These are phyloP conservation scores for Maniola jurtina DNA, from an alignment of 1,140 invertebrate species.

Conservation along the genomic window DNA sequence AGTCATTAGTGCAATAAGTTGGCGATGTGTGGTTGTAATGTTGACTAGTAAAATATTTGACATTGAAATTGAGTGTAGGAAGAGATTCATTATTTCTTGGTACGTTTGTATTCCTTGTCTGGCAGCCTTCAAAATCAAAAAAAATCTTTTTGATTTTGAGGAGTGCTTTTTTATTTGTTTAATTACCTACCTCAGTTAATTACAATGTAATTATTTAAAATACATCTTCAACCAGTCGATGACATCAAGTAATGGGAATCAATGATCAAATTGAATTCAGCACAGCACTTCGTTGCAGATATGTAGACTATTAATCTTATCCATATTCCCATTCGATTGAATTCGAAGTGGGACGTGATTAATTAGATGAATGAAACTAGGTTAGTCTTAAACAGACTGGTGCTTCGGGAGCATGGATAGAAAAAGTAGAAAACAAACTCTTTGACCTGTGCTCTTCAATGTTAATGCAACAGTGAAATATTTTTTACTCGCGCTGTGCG, in stretches of 20 bases:
- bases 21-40: slow-evolving; percentile 5
- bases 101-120: no score
- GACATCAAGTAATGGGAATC: slow-evolving; percentile 1
- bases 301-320: slow-evolving; percentile 22
- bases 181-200: not conserved
- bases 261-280: slow-evolving; percentile 14
- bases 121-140: no score
- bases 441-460: not conserved
- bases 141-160: no score
- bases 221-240: not conserved
- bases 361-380: slow-evolving; percentile 24
- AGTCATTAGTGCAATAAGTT: slow-evolving; percentile 4
- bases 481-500: not conserved
- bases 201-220: not conserved
- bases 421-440: slow-evolving; percentile 5
- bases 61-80: not conserved
- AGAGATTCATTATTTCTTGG: no score
- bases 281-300: not conserved
- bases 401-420: slow-evolving; percentile 10
- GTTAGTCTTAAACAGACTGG: slow-evolving; percentile 8
- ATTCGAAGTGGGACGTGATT: slow-evolving; percentile 25
- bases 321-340: slow-evolving; percentile 14
- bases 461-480: not conserved
- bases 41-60: not conserved
- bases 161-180: no score